Conservation (phyloP, 1,140 invertebrate genomes). For the Sinonovacula constricta region DNA sequence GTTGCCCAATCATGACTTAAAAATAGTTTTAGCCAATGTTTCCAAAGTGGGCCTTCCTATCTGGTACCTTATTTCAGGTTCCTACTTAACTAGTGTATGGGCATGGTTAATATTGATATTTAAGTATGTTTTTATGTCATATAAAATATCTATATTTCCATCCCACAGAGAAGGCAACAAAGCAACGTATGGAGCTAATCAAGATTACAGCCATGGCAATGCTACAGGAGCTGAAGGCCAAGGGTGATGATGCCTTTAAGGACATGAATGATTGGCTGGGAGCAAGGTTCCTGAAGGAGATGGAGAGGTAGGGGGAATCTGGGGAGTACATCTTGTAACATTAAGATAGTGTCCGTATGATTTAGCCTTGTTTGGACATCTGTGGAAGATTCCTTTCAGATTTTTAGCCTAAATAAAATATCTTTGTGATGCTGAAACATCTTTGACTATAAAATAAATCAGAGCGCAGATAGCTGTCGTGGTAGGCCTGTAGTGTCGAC, state of each 20-base stretch:
- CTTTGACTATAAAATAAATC: too few species aligned
- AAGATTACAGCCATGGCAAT: slow-evolving; percentile 66
- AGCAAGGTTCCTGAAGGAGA: slow-evolving; percentile 76
- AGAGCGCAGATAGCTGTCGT: too few species aligned
- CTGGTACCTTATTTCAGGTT: too few species aligned
- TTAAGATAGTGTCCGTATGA: neutral
- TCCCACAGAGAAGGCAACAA: slow-evolving; percentile 67
- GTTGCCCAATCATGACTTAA: too few species aligned
- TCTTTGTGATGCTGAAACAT: too few species aligned
- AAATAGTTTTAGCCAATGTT: too few species aligned
- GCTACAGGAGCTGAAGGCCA: slow-evolving; percentile 74
- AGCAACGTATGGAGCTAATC: slow-evolving; percentile 72
- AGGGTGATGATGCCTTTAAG: slow-evolving; percentile 75
- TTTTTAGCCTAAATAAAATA: too few species aligned
- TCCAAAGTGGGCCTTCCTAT: too few species aligned
- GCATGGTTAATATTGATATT: too few species aligned
- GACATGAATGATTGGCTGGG: slow-evolving; percentile 78
- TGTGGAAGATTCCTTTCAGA: too few species aligned
- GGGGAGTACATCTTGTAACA: neutral
- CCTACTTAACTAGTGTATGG: too few species aligned
- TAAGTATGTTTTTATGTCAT: neutral
- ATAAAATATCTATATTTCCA: slow-evolving; percentile 12
- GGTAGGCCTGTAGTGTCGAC: too few species aligned
- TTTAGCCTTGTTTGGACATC: neutral
- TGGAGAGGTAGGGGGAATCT: slow-evolving; percentile 74